Evolutionary conservation across 2,888 invertebrate genomes (phyloP), one percentile per base, ranked within the genome.

Genomic region (Temnothorax ravouxi): DNA sequence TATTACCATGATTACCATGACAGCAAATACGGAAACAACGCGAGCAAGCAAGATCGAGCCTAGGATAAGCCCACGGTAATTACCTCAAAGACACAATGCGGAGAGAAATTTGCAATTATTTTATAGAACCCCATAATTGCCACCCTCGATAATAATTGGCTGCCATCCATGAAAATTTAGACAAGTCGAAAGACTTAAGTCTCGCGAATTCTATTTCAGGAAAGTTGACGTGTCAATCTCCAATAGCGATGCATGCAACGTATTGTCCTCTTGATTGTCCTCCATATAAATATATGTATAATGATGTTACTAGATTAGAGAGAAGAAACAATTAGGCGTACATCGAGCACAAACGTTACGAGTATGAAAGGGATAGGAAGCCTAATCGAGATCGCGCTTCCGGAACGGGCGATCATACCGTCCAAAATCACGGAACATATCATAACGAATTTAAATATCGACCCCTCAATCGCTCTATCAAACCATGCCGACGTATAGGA

Each of bases 381-480:
- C 41, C n/a, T 61, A 50, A 64, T 50, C 50, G 64, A 34, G 81
- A 81, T 83, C 66, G 69, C 59, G 41, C 76, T 88, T 90, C 90
- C 90, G 86, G 88, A 67, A 71, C 75, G 72, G 71, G 34, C 80
- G 80, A 90, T 90, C 86, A 47, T 47, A 41, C 13, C 67, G 44
- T 66, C n/a, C 34, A 5, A 15, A 47, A 69, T 77, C 74, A 74
- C n/a, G 25, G 59, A 38, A 25, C 44, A 18, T 44, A 72, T 79
- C 56, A 69, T 59, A 47, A 61, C 66, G 67, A 89, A 89, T 89
- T 84, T 90, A 86, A 88, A 90, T 86, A 84, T 80, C 83, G 67
- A 34, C 69, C 61, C 29, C 52, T 41, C 52, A 83, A 83, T 77
- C 85, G 64, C 34, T 66, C 79, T 67, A 38, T 66, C 66, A n/a